phyloP scores from a whole-genome alignment of 2,113 vertebrate genomes.

The Hippoglossus stenolepis region DNA sequence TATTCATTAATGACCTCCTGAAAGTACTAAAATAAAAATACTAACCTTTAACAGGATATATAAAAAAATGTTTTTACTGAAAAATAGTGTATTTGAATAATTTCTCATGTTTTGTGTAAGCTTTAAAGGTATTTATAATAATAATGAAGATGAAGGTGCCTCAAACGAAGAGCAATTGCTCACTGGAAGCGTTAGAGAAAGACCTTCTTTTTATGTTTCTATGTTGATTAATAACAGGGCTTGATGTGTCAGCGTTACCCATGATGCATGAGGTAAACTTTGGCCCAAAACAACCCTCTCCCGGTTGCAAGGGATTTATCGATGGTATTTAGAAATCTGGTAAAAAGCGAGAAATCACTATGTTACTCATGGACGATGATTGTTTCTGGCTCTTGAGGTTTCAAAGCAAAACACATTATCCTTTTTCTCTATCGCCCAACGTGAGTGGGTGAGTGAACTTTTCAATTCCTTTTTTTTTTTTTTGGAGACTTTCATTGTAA shows the following conservation, averaged over 20 bases:
- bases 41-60: neutral
- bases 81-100: neutral
- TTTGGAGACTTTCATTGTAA: neutral
- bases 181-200: neutral
- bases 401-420: slow-evolving; percentile 20
- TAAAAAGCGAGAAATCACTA: neutral
- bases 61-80: neutral
- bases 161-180: neutral
- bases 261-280: neutral
- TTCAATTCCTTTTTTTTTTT: neutral
- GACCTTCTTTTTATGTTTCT: neutral
- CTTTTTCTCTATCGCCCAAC: neutral
- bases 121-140: neutral
- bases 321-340: neutral
- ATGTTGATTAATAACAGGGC: neutral
- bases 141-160: neutral
- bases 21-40: neutral
- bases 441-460: slow-evolving; percentile 11
- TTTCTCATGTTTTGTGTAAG: neutral
- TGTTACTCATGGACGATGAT: slow-evolving; percentile 21
- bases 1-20: neutral
- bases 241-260: neutral
- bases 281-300: neutral
- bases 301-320: neutral
- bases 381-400: slow-evolving; percentile 7